Base-by-base conservation (phyloP, 37 sponge, comb jelly and placozoan genomes). In the Diacarnus erythraeanus region DNA sequence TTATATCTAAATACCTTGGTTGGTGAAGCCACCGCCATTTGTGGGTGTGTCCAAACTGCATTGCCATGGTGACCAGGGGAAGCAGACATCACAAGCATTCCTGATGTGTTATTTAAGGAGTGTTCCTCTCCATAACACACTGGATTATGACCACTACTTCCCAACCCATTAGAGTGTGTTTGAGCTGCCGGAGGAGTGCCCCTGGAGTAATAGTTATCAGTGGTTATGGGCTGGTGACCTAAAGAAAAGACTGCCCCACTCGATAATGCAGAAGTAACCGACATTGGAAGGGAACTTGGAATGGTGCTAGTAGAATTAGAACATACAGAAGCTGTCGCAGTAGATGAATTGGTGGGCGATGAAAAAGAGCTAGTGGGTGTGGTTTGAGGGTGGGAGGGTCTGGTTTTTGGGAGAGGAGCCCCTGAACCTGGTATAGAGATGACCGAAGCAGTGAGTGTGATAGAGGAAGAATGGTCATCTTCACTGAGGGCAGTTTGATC, bases 391-490 rank as follows among this genome's bases (percentile, higher is more conserved):
- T 12, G 27, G 9, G 34, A 34, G 58, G 17, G 57, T 8, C 20
- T 74, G 74, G 4, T 3, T 1, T 4, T 2, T 2, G 63, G 0
- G 17, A 33, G 18, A 17, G 59, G 36, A 38, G 70, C 40, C 17
- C 54, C 31, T 31, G 42, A 10, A 27, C n/a, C 59, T 5, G 83
- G 64, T 33, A 75, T 47, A 39, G 66, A 64, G 47, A 72, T 51
- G 64, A 39, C 51, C 1, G 83, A 83, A 59, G 64, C 58, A 2
- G 69, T 69, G 42, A 70, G 61, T 15, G 61, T 80, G 59, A 59
- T 70, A 21, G 69, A 65, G 38, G 80, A 79, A 5, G 77, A 60
- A 1, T 60, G 41, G 25, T 76, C 77, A 15, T 59, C 61, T 26
- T 35, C 77, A 59, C 61, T 76, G 26, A 76, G 40, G 23, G 27